These are phyloP conservation scores for Phengaris alcon DNA, from an alignment of 2,888 invertebrate genomes.

Conservation along the genomic window DNA sequence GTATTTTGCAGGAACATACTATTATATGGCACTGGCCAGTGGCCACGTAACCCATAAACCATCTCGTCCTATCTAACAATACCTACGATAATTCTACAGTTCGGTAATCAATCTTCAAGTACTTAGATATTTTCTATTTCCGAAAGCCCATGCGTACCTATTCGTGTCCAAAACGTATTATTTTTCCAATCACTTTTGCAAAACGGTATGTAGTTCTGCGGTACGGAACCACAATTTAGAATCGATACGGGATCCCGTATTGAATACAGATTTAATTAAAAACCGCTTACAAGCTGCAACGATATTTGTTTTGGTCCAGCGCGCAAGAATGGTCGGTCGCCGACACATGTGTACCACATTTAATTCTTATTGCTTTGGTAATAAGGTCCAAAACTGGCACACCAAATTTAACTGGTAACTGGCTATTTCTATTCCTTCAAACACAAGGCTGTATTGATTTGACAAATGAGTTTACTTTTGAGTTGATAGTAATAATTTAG, in stretches of 20 bases:
- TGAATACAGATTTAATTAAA: constrained; percentile 13
- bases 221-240: constrained; percentile 6
- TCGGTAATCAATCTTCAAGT: too few species aligned
- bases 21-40: too few species aligned
- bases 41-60: too few species aligned
- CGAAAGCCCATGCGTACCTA: neutral
- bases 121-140: neutral
- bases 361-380: too few species aligned
- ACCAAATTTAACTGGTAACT: too few species aligned
- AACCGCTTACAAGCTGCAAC: constrained; percentile 4
- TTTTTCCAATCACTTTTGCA: neutral
- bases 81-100: too few species aligned
- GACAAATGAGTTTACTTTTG: neutral
- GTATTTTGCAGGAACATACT: too few species aligned
- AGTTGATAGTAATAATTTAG: too few species aligned
- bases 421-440: neutral
- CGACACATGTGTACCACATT: too few species aligned
- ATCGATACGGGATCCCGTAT: neutral
- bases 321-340: neutral
- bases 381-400: too few species aligned
- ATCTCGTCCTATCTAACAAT: too few species aligned
- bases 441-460: neutral
- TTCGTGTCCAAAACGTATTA: neutral
- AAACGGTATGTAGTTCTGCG: neutral
- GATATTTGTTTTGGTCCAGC: constrained; percentile 3